phyloP scores from a whole-genome alignment of 2,888 invertebrate species.

The Drosophila prostipennis region DNA sequence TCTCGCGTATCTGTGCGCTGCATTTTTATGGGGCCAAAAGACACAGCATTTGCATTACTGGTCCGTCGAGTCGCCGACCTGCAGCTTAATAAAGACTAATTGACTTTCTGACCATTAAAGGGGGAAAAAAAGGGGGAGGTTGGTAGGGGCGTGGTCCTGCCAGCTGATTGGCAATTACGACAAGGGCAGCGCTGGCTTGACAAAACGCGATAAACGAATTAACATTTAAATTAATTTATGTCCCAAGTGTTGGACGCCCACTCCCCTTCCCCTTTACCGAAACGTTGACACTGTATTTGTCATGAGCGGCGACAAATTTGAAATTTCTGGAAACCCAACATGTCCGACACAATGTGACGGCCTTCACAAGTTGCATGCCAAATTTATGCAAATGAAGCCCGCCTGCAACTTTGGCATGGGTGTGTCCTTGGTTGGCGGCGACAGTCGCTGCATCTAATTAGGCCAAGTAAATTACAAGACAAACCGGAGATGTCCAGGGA shows the following conservation, averaged over 20 bases:
- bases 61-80: slow-evolving; percentile 32
- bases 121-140: background rate
- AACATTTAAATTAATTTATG: slow-evolving; percentile 75
- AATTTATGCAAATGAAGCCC: slow-evolving; percentile 68
- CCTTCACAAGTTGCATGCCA: slow-evolving; percentile 44
- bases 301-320: slow-evolving; percentile 23
- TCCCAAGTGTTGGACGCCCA: slow-evolving; percentile 51
- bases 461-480: slow-evolving; percentile 43
- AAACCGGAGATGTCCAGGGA: slow-evolving; percentile 22
- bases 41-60: slow-evolving; percentile 75
- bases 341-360: slow-evolving; percentile 28
- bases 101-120: slow-evolving; percentile 63
- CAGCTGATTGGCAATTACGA: slow-evolving; percentile 69
- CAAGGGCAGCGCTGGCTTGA: slow-evolving; percentile 45
- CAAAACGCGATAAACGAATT: slow-evolving; percentile 71
- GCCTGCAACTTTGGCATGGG: slow-evolving; percentile 10
- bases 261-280: background rate
- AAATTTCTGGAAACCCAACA: slow-evolving; percentile 20
- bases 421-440: slow-evolving; percentile 23
- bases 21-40: slow-evolving; percentile 69
- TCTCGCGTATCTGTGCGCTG: slow-evolving; percentile 51
- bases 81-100: slow-evolving; percentile 76
- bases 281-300: slow-evolving; percentile 50
- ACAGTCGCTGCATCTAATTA: slow-evolving; percentile 59
- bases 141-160: slow-evolving; percentile 5